phyloP scores from a whole-genome alignment of 2,888 invertebrate species.

The Sturmia bella region DNA sequence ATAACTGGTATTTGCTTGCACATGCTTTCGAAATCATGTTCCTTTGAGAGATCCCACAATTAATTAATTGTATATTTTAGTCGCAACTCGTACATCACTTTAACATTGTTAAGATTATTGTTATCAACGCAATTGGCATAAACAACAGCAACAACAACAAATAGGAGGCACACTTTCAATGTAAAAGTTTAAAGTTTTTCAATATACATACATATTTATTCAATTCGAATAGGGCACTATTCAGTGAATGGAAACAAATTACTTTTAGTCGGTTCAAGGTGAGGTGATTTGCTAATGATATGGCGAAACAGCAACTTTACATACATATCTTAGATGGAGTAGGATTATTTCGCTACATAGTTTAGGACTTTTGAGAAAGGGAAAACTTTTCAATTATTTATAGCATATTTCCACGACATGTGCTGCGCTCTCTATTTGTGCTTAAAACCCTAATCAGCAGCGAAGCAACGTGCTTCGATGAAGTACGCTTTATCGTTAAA shows the following conservation, averaged over 20 bases:
- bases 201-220: too few relatives aligned
- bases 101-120: slow-evolving; percentile 12
- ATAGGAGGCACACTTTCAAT: slow-evolving; percentile 50
- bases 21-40: slow-evolving; percentile 38
- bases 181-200: slow-evolving; percentile 5
- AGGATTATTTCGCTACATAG: too few relatives aligned
- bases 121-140: slow-evolving; percentile 1
- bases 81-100: slow-evolving; percentile 1
- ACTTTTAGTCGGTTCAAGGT: not conserved
- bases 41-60: slow-evolving; percentile 43
- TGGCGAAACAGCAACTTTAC: too few relatives aligned
- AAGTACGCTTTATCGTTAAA: too few relatives aligned
- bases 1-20: slow-evolving; percentile 9
- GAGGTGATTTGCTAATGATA: too few relatives aligned
- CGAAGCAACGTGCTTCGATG: too few relatives aligned
- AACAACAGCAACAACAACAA: not conserved
- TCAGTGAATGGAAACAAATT: not conserved
- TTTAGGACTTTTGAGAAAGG: too few relatives aligned
- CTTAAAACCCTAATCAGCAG: too few relatives aligned
- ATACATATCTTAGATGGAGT: too few relatives aligned
- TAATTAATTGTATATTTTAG: slow-evolving; percentile 3
- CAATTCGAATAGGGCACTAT: not conserved
- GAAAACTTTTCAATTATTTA: too few relatives aligned
- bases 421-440: too few relatives aligned
- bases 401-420: too few relatives aligned